Conservation (phyloP, 2,797 vertebrate genomes). For the Amblyraja radiata region DNA sequence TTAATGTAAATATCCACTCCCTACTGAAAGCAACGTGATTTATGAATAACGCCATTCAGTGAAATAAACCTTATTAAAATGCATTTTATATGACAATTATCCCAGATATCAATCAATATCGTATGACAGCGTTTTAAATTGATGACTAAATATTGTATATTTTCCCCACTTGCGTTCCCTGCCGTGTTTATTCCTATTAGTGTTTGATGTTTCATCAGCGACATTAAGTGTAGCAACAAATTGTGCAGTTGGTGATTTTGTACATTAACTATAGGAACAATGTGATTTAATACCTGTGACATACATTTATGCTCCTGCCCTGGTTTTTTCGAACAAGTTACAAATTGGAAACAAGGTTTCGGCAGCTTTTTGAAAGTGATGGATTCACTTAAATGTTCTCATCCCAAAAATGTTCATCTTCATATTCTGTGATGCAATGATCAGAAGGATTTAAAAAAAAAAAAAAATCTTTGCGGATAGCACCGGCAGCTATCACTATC, state of each 20-base stretch:
- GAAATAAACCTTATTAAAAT: constrained; percentile 37
- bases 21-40: constrained; percentile 31
- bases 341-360: not conserved
- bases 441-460: not conserved
- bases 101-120: constrained; percentile 31
- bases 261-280: not conserved
- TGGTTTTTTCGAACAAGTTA: not conserved
- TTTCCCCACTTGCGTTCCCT: not conserved
- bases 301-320: not conserved
- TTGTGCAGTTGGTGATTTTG: not conserved
- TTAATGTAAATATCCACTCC: constrained; percentile 32
- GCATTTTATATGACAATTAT: constrained; percentile 37
- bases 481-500: not conserved
- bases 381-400: not conserved
- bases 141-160: constrained; percentile 27
- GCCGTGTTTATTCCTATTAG: not conserved
- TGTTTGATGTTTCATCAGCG: not conserved
- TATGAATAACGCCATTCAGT: constrained; percentile 27
- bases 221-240: not conserved
- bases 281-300: not conserved
- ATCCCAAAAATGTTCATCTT: not conserved
- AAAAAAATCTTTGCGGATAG: not conserved
- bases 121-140: constrained; percentile 35
- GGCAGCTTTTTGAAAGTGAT: constrained; percentile 28
- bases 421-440: not conserved